Base-by-base conservation (phyloP, 2,797 vertebrate species). In the Champsocephalus gunnari region DNA sequence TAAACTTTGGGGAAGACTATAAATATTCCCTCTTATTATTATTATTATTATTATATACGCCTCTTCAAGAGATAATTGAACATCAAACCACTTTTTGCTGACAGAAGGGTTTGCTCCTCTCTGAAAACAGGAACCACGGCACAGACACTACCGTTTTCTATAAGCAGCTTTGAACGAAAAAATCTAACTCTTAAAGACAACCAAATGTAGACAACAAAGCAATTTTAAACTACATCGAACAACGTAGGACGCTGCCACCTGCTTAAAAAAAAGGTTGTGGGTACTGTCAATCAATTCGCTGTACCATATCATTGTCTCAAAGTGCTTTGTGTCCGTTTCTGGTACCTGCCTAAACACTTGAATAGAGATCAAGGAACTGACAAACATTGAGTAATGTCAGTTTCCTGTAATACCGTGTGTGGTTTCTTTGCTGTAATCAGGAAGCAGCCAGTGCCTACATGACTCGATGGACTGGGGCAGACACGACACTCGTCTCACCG, bases 361-460 rank as follows among this genome's bases (percentile, higher is more conserved):
- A 19, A 11, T n/a, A 56, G 45, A 65, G 41, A 55, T 0, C 6
- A 64, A 60, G 54, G 10, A 73, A 66, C 19, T 1, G n/a, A 61
- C 70, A 57, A 24, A 57, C 21, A 60, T 55, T 76, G 58, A 51
- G 75, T 62, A 82, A 84, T 12, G 58, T 21, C 48, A 66, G 77
- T 44, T 90, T 88, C 86, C 84, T 88, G 73, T 80, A 16, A 55
- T 17, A 61, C 61, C 28, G 5, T n/a, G 59, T 75, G 75, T 51
- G 75, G 83, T 86, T 88, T 71, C 66, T 65, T 4, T 77, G 71
- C 69, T 77, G 79, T 71, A 77, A 80, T 77, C 67, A 87, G 87
- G 85, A 92, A 84, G 75, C 34, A 64, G 45, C 62, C 13, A 2
- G 28, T 53, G 28, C 62, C 48, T 3, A 57, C 64, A 78, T 73